Evolutionary conservation across 53 echinoderm and acorn worm species (phyloP), one percentile per base, ranked within the genome.

Genomic region (Henricia sp.): DNA sequence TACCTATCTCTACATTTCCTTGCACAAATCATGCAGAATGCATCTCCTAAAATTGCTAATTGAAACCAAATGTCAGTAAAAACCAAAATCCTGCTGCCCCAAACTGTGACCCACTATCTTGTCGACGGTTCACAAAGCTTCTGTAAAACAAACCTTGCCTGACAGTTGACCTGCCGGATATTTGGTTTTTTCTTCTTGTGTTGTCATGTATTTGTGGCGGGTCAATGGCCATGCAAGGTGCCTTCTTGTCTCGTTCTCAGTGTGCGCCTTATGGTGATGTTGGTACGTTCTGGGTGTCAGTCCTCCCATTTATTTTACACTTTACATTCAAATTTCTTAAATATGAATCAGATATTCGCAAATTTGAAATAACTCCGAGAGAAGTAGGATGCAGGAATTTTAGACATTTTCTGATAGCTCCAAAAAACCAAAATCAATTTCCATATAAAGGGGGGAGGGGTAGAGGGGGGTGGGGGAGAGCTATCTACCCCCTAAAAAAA

Each of bases 181-280:
- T 11, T 4, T 37, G 29, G 1, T 37, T 34, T 70, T 25, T 34
- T 48, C 37, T 28, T 6, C 29, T 44, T 38, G 2, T 37, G 13
- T 26, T 80, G 77, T 57, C 34, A 48, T 80, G 80, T 80, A 33
- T 46, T 80, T 80, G 80, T 80, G 80, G 63, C 28, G 64, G 80
- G 80, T 80, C 80, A 64, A 17, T 42, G 39, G 63, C 50, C 64
- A 80, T 63, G 64, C 80, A 80, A 80, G 80, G 80, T 32, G 25
- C 80, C 80, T 80, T 80, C 80, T 80, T 80, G 80, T 80, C 80
- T 80, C 80, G 80, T 64, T 80, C 80, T 64, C 80, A 57, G 70
- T 64, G 16, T 80, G 80, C 46, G 80, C 64, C 24, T 16, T 40
- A 62, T 48, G 80, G 80, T 80, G 80, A 80, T 80, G 80, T 80